Conservation (phyloP, 1,140 invertebrate species). For the Zophobas morio region DNA sequence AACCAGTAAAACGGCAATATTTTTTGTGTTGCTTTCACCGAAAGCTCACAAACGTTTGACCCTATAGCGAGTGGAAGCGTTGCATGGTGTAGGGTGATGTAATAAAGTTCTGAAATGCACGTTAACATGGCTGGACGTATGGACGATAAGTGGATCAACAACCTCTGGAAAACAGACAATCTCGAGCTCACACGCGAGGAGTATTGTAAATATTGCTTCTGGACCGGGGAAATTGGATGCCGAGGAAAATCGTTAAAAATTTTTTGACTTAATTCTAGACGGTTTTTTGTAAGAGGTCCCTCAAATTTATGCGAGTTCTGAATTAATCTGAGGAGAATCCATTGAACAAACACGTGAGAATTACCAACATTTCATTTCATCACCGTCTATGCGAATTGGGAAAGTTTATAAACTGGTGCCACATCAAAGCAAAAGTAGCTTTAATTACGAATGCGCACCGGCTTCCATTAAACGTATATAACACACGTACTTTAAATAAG, state of each 20-base stretch:
- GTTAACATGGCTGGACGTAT: conserved; percentile 3
- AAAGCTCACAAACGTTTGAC: not conserved
- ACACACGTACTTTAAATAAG: conserved; percentile 18
- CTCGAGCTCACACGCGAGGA: not conserved
- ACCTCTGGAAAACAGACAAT: not conserved
- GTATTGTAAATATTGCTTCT: too few species aligned
- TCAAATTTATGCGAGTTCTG: too few species aligned
- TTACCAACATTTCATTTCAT: too few species aligned
- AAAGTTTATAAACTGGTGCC: not conserved
- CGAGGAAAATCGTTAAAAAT: too few species aligned
- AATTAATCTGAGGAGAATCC: too few species aligned
- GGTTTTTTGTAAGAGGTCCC: too few species aligned
- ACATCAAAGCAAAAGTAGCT: not conserved
- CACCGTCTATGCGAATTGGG: too few species aligned
- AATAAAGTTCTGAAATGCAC: conserved; percentile 6
- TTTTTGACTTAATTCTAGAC: too few species aligned
- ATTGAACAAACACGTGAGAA: too few species aligned
- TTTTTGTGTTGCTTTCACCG: too few species aligned
- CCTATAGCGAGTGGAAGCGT: not conserved
- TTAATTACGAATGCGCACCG: not conserved
- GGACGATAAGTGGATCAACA: conserved; percentile 7
- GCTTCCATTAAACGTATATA: not conserved
- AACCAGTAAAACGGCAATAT: too few species aligned
- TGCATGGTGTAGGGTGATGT: not conserved
- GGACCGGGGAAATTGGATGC: too few species aligned